These are phyloP conservation scores for Lagopus leucura DNA, from an alignment of 2,113 vertebrate species.

Conservation along the genomic window DNA sequence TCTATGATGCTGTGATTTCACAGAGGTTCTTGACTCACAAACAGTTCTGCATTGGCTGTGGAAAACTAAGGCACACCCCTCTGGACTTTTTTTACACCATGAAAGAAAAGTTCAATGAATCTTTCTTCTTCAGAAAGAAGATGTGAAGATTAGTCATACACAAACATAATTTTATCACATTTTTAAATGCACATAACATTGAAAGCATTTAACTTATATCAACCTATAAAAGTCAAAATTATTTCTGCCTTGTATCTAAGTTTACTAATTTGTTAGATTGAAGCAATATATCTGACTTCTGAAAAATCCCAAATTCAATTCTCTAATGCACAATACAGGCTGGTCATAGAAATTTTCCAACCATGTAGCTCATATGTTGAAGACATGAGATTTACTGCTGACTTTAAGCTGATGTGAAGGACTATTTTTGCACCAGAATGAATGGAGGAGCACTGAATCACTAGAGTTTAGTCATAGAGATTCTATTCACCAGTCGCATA, in stretches of 20 bases:
- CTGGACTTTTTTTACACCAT: neutral
- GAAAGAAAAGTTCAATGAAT: neutral
- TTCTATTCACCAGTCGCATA: neutral
- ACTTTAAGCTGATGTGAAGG: neutral
- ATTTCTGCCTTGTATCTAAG: neutral
- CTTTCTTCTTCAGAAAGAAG: neutral
- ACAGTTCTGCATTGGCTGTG: neutral
- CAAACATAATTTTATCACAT: neutral
- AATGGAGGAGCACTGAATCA: neutral
- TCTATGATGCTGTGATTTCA: neutral
- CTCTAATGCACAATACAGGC: neutral
- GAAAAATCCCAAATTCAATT: neutral
- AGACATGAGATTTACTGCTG: neutral
- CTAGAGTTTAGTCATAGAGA: neutral
- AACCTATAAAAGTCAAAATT: neutral
- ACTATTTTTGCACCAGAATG: neutral
- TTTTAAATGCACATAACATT: neutral
- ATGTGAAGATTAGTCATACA: neutral
- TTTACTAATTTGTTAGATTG: neutral
- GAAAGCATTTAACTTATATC: neutral
- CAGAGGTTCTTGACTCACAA: neutral
- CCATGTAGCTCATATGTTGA: neutral
- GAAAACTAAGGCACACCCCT: neutral
- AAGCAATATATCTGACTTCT: neutral
- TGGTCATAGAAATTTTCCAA: neutral